Conservation (phyloP, 2,888 invertebrate species). For the Dolichopus griseipennis region DNA sequence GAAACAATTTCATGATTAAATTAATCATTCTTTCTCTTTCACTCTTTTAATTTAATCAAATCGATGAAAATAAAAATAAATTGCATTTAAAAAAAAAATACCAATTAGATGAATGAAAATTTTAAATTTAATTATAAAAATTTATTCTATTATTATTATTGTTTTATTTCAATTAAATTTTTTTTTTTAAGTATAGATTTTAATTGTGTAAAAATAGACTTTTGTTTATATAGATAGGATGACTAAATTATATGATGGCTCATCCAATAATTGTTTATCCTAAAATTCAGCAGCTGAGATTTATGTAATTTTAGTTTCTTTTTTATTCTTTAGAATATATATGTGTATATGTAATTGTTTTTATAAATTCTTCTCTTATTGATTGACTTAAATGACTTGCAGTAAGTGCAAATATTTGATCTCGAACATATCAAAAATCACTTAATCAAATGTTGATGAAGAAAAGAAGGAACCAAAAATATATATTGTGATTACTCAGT, state of each 20-base stretch:
- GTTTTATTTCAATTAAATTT: background rate
- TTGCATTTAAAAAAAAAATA: background rate
- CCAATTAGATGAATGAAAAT: slow-evolving; percentile 3
- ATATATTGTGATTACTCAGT: too few species aligned
- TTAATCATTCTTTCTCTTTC: too few species aligned
- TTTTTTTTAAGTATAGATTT: background rate
- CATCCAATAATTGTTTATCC: background rate
- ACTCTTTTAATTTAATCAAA: too few species aligned
- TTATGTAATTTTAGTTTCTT: background rate
- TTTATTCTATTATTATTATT: background rate
- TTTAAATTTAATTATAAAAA: background rate
- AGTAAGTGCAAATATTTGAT: background rate
- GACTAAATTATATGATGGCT: background rate
- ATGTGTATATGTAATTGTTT: background rate
- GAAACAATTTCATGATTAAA: too few species aligned
- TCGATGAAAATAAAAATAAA: background rate
- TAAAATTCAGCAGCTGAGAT: background rate
- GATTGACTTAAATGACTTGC: background rate
- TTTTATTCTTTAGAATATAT: background rate
- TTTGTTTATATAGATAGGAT: background rate
- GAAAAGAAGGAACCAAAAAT: too few species aligned
- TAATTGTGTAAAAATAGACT: background rate
- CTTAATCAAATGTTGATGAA: background rate
- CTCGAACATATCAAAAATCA: background rate
- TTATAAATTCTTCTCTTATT: background rate